phyloP scores from a whole-genome alignment of 2,797 vertebrate genomes.

The Hypotaenidia philippensis region DNA sequence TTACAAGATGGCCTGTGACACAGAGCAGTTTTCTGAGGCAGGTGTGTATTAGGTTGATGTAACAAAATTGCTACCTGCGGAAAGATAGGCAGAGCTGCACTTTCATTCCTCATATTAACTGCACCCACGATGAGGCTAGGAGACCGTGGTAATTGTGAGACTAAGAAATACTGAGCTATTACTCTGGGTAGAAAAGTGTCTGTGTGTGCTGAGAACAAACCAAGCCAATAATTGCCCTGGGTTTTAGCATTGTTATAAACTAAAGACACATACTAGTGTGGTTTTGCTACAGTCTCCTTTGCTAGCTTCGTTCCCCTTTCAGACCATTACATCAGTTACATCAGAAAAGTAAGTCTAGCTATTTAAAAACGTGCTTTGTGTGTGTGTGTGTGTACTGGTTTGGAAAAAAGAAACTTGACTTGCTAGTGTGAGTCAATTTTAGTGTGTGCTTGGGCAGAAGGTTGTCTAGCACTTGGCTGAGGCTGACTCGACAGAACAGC shows the following conservation, averaged over 20 bases:
- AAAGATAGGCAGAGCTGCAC: background rate
- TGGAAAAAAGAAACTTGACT: background rate
- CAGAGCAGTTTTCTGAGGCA: slow-evolving; percentile 31
- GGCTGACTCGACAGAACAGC: background rate
- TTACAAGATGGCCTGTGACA: slow-evolving; percentile 26
- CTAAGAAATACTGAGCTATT: background rate
- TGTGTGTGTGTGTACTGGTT: background rate
- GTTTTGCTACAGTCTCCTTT: background rate
- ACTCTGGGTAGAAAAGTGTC: background rate
- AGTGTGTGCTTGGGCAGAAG: background rate
- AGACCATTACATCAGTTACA: background rate
- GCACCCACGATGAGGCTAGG: background rate
- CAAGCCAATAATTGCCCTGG: background rate
- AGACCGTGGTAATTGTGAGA: background rate
- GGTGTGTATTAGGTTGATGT: slow-evolving; percentile 43
- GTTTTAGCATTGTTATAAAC: background rate
- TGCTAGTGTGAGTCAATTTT: background rate
- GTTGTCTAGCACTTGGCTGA: background rate
- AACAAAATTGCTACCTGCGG: slow-evolving; percentile 42
- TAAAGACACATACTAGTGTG: background rate
- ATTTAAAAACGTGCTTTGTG: too few relatives aligned
- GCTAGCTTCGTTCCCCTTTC: background rate
- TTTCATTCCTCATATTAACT: background rate
- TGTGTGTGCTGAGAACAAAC: background rate
- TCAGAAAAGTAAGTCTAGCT: background rate